phyloP scores from a whole-genome alignment of 1,140 invertebrate genomes.

The Drosophila nebulosa region DNA sequence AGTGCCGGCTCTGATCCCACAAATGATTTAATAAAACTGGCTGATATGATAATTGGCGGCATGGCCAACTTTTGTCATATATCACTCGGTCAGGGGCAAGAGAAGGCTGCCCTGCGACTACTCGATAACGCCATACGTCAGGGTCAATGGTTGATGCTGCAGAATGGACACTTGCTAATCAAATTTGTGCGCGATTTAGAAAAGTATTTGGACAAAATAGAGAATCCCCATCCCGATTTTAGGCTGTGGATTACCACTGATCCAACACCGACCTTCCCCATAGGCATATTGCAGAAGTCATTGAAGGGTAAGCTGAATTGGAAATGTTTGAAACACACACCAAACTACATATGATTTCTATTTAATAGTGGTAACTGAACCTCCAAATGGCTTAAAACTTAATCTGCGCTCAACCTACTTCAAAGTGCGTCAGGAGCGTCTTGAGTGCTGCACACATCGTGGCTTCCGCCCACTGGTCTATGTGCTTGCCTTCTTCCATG shows the following conservation, averaged over 20 bases:
- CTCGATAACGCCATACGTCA: conserved; percentile 87
- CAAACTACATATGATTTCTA: background rate
- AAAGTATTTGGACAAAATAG: conserved; percentile 89
- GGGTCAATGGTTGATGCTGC: conserved; percentile 94
- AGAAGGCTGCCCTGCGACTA: conserved; percentile 87
- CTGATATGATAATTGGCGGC: conserved; percentile 86
- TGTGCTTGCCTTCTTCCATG: conserved; percentile 94
- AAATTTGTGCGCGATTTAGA: conserved; percentile 90
- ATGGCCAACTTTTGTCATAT: conserved; percentile 90
- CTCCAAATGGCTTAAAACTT: conserved; percentile 93
- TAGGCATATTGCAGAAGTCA: conserved; percentile 92
- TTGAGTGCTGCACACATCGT: conserved; percentile 88
- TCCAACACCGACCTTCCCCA: conserved; percentile 91
- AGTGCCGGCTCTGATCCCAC: conserved; percentile 94
- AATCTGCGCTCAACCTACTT: conserved; percentile 94
- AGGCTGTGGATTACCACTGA: conserved; percentile 96
- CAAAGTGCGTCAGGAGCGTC: conserved; percentile 87
- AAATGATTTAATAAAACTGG: conserved; percentile 92
- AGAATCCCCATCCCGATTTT: conserved; percentile 92
- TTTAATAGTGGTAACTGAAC: conserved; percentile 90
- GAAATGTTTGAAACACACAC: too few relatives aligned
- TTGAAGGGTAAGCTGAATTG: conserved; percentile 85
- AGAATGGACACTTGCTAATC: conserved; percentile 93
- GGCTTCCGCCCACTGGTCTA: conserved; percentile 90
- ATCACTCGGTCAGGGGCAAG: conserved; percentile 94